Base-by-base conservation (phyloP, 2,888 invertebrate species). In the Drosophila mimica region DNA sequence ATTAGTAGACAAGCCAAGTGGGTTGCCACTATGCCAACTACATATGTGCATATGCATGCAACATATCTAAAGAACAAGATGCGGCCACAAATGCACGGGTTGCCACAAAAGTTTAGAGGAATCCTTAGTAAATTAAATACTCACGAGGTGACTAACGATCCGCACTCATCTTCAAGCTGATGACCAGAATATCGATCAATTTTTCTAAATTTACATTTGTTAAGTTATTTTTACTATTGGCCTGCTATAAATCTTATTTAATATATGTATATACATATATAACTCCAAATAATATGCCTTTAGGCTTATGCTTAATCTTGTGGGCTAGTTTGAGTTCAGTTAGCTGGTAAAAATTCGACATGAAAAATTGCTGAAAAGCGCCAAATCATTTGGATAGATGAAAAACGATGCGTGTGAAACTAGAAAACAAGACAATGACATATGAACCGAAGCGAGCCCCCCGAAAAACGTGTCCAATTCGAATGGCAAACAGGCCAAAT, bases 1-100 rank as follows among this genome's bases (percentile, higher is more conserved):
- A 85, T 85, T 85, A 85, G 85, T 85, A 90, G 85, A 90, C 85
- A 85, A 90, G 85, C 91, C 91, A 85, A 85, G 85, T 85, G 91
- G 91, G 89, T 38, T 87, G 84, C 88, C 89, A 74, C 89, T 64
- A 71, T 65, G 63, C 73, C 82, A 73, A 62, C 66, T 36, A 61
- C 74, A 67, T 64, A 28, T 25, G 28, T 13, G 15, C 4, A 46
- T 46, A 66, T 79, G 74, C 66, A 64, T 58, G 66, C 80, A 67
- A 68, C 58, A 49, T 53, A 78, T 53, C 82, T 38, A 60, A 73
- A 49, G 59, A 64, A 78, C 20, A 62, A 81, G 79, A 78, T 65
- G 54, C 60, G 66, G 46, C 43, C n/a, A 7, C 56, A 61, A 28
- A 17, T 40, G 25, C 69, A 48, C 13, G 66, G 59, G 80, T 15